Evolutionary conservation across 2,113 vertebrate species (phyloP), one percentile per base, ranked within the genome.

Genomic region (Catharus fuscescens): DNA sequence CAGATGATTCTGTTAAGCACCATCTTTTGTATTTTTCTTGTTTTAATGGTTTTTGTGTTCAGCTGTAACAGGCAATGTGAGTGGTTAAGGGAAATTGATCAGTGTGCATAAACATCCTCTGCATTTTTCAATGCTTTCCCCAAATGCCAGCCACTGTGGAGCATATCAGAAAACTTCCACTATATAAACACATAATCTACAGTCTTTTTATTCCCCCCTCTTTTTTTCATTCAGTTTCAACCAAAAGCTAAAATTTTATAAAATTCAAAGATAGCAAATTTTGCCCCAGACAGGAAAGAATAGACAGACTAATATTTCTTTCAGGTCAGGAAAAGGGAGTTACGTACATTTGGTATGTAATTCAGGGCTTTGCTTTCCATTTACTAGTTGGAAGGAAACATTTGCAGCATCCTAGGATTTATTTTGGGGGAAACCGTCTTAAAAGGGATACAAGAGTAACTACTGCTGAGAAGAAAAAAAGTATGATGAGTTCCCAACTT

Each of bases 171-270:
- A 18, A 52, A 34, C 7, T 38, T 28, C 21, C 8, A 56, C 0
- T 56, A 45, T 60, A 83, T 57, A 48, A 78, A 70, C 4, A 47
- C 16, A 25, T 31, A 31, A 47, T 77, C 20, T 62, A 7, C 18
- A 59, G 21, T 29, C 0, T 29, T 44, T 26, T 31, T 53, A 38
- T 6, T 5, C 2, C 9, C 1, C 3, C 3, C 2, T 3, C 7
- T n/a, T 44, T 45, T 57, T 50, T 9, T 4, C 1, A 8, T 40
- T 66, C 10, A 2, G 3, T 50, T 87, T 81, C 34, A 70, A 6
- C 26, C 4, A 1, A 65, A 8, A 70, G 10, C 8, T 73, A 56
- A 71, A 81, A 45, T 54, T 25, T 70, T 53, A 5, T 12, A 25
- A 72, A 44, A 91, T 53, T 8, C 18, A 47, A 73, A 59, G 18